Evolutionary conservation across 2,113 vertebrate species (phyloP).

Genomic region (Triplophysa siluroides): DNA sequence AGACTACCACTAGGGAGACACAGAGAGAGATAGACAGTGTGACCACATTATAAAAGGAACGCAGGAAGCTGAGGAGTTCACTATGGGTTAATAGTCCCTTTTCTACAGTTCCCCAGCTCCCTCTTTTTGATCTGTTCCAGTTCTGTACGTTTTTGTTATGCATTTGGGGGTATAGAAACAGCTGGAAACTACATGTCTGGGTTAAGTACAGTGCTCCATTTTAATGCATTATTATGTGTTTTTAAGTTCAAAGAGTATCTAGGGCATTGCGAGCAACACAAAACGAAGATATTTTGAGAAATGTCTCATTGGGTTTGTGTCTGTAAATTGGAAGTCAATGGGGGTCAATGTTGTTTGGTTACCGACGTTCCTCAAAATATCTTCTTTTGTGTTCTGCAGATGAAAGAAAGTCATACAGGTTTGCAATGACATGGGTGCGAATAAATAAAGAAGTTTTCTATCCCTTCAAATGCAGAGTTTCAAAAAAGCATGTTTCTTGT

Average conservation of each 20-base stretch:
- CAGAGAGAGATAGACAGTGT: neutral
- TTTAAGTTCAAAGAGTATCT: neutral
- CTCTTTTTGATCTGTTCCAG: neutral
- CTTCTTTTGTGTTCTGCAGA: too few species aligned
- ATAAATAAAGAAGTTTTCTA: too few species aligned
- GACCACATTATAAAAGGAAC: neutral
- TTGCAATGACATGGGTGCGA: too few species aligned
- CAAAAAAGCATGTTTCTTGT: too few species aligned
- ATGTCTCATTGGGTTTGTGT: too few species aligned
- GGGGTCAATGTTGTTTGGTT: too few species aligned
- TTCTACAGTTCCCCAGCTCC: neutral
- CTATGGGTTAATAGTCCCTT: conserved; percentile 7
- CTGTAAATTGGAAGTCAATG: too few species aligned
- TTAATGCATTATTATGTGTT: neutral
- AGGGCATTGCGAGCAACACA: too few species aligned
- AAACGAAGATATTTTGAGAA: too few species aligned
- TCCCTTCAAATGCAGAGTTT: too few species aligned
- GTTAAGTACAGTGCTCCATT: neutral
- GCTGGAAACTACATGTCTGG: conserved; percentile 12
- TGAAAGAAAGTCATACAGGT: too few species aligned
- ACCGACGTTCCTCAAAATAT: too few species aligned
- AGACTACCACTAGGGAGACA: conserved; percentile 82
- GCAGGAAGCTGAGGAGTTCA: neutral
- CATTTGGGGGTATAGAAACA: conserved; percentile 4
- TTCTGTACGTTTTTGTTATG: conserved; percentile 9